Percentiles rank a stretch among this genome's conserved stretches.
Evolutionary conservation across 2,797 vertebrate genomes (phyloP).

Genomic region (Sebastes dallii): DNA sequence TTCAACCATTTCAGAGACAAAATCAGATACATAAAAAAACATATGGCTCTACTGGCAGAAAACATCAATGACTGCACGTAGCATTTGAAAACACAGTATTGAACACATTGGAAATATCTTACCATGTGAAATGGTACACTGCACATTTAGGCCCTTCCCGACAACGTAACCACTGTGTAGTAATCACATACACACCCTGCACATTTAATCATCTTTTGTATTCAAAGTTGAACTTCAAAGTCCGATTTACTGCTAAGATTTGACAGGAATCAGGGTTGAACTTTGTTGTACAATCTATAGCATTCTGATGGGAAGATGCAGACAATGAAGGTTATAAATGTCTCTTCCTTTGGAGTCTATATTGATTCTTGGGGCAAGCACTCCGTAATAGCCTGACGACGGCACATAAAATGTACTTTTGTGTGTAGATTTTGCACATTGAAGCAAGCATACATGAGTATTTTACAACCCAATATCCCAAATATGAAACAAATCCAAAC

Average conservation of each 20-base stretch:
- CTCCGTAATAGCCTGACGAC: background rate
- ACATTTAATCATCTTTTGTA: background rate
- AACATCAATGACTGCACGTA: background rate
- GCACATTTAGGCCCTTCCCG: background rate
- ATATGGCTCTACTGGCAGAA: background rate
- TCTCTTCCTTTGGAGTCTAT: background rate
- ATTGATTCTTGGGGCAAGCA: slow-evolving; percentile 7
- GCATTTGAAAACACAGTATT: background rate
- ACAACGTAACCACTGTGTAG: background rate
- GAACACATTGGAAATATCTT: background rate
- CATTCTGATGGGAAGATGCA: slow-evolving; percentile 26
- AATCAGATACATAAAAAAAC: background rate
- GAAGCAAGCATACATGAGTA: background rate
- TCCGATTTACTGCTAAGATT: slow-evolving; percentile 21
- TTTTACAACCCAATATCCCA: background rate
- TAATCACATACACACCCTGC: slow-evolving; percentile 2
- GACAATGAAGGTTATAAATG: slow-evolving; percentile 40
- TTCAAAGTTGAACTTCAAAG: background rate
- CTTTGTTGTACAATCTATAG: slow-evolving; percentile 13
- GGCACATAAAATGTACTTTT: background rate
- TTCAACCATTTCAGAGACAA: background rate
- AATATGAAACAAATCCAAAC: background rate
- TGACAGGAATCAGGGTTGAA: slow-evolving; percentile 20
- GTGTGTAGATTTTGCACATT: background rate
- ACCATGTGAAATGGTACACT: background rate